Evolutionary conservation across 2,797 vertebrate genomes (phyloP).

Genomic region (Oreochromis mossambicus): DNA sequence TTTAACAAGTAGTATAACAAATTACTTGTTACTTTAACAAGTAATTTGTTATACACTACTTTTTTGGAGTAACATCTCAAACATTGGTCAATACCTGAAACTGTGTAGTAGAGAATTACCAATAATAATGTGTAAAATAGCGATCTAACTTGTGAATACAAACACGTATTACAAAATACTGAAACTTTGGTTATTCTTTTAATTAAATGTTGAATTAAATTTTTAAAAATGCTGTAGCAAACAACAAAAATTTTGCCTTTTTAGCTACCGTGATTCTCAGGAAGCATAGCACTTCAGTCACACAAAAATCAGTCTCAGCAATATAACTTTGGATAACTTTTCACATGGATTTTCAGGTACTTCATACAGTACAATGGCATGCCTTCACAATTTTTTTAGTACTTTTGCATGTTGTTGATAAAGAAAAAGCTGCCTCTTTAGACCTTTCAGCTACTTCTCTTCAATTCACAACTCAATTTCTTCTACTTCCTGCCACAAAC

Average conservation of each 20-base stretch:
- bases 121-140: neutral
- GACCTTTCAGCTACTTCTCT: slow-evolving; percentile 37
- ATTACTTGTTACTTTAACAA: neutral
- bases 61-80: too few species aligned
- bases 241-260: neutral
- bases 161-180: neutral
- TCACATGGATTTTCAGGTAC: neutral
- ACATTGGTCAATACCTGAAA: too few species aligned
- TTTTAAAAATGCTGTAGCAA: neutral
- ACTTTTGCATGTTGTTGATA: neutral
- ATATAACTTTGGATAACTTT: neutral
- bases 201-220: neutral
- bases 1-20: neutral
- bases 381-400: neutral
- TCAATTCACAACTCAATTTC: slow-evolving; percentile 21
- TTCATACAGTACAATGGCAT: neutral
- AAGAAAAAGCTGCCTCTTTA: slow-evolving; percentile 24
- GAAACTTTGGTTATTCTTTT: neutral
- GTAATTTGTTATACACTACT: too few species aligned
- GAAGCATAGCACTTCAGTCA: neutral
- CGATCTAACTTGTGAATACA: neutral
- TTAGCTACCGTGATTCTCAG: neutral
- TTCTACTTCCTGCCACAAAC: slow-evolving; percentile 52
- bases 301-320: neutral
- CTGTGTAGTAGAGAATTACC: too few species aligned